These are phyloP conservation scores for Protophormia terraenovae DNA, from an alignment of 2,888 invertebrate species.

Conservation along the genomic window DNA sequence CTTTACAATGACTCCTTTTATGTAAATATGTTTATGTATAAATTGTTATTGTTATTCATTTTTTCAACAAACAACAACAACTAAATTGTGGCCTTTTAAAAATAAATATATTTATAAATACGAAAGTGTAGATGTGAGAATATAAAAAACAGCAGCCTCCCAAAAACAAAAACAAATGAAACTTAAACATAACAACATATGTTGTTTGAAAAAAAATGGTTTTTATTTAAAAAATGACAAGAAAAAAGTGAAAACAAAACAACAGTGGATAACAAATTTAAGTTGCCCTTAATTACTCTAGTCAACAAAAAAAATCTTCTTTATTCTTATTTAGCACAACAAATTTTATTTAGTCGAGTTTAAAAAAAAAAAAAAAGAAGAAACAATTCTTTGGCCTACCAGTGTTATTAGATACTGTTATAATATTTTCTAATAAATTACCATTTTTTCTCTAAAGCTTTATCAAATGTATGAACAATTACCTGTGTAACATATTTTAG, in stretches of 20 bases:
- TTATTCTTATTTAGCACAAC: too few relatives aligned
- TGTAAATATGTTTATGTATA: conserved; percentile 50
- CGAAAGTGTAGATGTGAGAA: not conserved
- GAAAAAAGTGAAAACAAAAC: not conserved
- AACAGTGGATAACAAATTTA: not conserved
- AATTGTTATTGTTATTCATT: conserved; percentile 35
- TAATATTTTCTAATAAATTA: not conserved
- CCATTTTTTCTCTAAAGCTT: conserved; percentile 24
- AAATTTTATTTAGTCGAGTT: too few relatives aligned
- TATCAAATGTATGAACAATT: conserved; percentile 58
- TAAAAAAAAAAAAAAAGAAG: too few relatives aligned
- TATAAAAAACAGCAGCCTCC: conserved; percentile 14
- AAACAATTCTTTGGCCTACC: too few relatives aligned
- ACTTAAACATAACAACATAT: conserved; percentile 47
- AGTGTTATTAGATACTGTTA: not conserved
- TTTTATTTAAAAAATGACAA: not conserved
- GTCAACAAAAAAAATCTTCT: too few relatives aligned
- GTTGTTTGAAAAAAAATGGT: conserved; percentile 41
- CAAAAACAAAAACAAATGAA: conserved; percentile 17
- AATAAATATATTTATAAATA: conserved; percentile 7
- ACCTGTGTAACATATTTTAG: conserved; percentile 38
- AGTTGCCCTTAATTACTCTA: too few relatives aligned
- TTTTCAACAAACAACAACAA: conserved; percentile 38
- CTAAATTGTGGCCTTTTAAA: conserved; percentile 65
- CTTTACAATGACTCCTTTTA: conserved; percentile 25